Percentiles rank a stretch among this genome's conserved stretches.
phyloP scores from a whole-genome alignment of 2,113 vertebrate species.

The pig (Sus scrofa) region DNA sequence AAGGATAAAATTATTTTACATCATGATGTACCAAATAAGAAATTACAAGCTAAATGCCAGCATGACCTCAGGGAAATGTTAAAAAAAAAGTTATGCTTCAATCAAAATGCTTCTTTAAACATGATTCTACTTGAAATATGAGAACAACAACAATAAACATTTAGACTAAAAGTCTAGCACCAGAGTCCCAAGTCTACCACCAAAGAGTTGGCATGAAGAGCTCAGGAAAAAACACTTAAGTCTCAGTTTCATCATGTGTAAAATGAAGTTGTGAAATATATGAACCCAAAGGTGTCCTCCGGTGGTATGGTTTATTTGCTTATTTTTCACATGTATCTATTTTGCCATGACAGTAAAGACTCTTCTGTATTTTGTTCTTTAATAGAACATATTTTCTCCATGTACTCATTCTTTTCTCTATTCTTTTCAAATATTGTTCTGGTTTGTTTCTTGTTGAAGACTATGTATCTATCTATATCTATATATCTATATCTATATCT shows the following conservation, averaged over 20 bases:
- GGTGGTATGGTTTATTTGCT: background rate
- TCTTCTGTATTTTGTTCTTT: background rate
- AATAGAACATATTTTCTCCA: background rate
- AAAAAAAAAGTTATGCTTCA: background rate
- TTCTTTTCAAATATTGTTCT: background rate
- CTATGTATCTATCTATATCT: background rate
- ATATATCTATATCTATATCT: background rate
- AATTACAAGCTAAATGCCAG: background rate
- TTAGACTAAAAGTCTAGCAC: background rate
- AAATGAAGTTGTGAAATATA: background rate
- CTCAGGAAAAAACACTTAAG: background rate
- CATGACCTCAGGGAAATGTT: background rate
- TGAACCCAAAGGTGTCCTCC: background rate
- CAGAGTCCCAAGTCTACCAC: background rate
- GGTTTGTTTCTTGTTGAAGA: background rate
- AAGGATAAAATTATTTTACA: background rate
- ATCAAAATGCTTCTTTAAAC: background rate
- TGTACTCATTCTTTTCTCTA: background rate
- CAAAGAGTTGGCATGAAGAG: background rate
- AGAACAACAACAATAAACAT: background rate
- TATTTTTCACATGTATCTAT: slow-evolving; percentile 2
- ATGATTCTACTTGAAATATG: background rate
- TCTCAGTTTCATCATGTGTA: background rate
- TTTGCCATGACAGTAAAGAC: background rate
- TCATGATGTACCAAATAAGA: background rate